Evolutionary conservation across 2,797 vertebrate genomes (phyloP), one percentile per base, ranked within the genome.

Genomic region (Schizopygopsis malacanthus): DNA sequence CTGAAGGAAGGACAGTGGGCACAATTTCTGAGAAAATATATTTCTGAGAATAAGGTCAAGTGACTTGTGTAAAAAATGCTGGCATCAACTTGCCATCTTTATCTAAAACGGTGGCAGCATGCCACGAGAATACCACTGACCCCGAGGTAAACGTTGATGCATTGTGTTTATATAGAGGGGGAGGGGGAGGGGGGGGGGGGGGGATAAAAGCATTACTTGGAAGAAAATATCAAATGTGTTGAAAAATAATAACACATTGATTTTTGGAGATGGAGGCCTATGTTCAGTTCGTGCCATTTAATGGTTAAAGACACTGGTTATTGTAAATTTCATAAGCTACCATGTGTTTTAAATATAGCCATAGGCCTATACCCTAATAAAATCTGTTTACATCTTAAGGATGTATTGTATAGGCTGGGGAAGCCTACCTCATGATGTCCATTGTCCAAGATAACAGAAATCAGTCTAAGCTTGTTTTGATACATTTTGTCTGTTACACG

Each of bases 151-250:
- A 79, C 5, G n/a, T 25, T 28, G 13, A 63, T 25, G 1, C 6
- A 2, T 1, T 59, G 10, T 41, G 18, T 22, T 77, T 33, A 52
- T 16, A 59, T 18, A 15, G 4, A 9, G 12, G 28, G 5, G n/a
- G 4, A 1, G 0, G 0, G n/a, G 4, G 2, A 6, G 28, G 5
- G n/a, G 4, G 1, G 0, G 0, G n/a, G 4, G 2, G 0, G 0
- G 4, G 6, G 16, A 9, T 5, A 59, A 56, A 41, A 47, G 71
- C 25, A 76, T n/a, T 52, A 33, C n/a, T 61, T 65, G 15, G 56
- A 25, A 25, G 1, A n/a, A 61, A 65, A n/a, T 16, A 33, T 50
- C 0, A 18, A 47, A 73, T 28, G 8, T 50, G 15, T 45, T 72
- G 70, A 39, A 52, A 52, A 33, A 71, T 43, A 72, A 7, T 12